Evolutionary conservation across 2,113 vertebrate species (phyloP).

Genomic region (Dipodomys merriami): DNA sequence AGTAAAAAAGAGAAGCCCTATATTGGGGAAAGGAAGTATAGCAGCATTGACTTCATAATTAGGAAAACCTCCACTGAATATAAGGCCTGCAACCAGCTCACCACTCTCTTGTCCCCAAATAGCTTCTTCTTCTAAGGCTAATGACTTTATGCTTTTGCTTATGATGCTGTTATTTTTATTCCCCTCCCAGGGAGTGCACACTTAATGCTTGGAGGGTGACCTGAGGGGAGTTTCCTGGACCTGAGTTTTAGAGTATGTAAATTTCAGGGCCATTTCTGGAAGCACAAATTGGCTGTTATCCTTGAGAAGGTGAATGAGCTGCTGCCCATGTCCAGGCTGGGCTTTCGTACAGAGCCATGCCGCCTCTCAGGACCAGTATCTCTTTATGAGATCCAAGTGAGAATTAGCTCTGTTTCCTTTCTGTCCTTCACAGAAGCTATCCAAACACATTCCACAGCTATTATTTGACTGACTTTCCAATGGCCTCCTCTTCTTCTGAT

Average conservation of each 20-base stretch:
- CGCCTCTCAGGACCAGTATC: not conserved
- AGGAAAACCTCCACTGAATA: not conserved
- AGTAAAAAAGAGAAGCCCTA: not conserved
- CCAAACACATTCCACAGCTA: not conserved
- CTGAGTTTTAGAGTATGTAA: not conserved
- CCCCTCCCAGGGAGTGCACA: not conserved
- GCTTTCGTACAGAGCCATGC: fast-evolving
- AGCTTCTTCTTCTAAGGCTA: constrained; percentile 10
- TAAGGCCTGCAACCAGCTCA: not conserved
- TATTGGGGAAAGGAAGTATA: not conserved
- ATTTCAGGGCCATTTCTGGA: constrained; percentile 9
- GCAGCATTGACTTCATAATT: constrained; percentile 1
- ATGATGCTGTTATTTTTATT: not conserved
- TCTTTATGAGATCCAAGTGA: not conserved
- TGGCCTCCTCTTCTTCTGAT: constrained; percentile 43
- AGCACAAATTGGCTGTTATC: not conserved
- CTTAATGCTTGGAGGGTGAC: not conserved
- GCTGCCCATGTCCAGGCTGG: not conserved
- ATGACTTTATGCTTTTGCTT: constrained; percentile 39
- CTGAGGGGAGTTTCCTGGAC: not conserved
- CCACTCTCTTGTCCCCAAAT: not conserved
- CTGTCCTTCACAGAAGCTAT: not conserved
- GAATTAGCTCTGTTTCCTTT: not conserved
- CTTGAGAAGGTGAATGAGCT: not conserved
- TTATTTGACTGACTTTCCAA: not conserved